Evolutionary conservation across 2,888 invertebrate genomes (phyloP).

Genomic region (Gymnosoma rotundatum): DNA sequence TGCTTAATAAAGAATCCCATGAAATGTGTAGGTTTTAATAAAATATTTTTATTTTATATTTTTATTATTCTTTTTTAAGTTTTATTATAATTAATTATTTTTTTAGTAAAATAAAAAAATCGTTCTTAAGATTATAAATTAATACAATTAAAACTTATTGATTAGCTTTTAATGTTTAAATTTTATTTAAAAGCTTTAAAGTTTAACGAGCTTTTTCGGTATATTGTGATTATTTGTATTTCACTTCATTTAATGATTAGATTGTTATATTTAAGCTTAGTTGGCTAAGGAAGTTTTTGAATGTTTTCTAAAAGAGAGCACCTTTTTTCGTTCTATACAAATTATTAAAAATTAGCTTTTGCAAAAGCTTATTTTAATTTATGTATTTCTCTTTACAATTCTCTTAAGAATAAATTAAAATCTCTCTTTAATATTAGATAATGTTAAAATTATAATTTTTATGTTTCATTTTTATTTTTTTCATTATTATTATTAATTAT

Average conservation of each 20-base stretch:
- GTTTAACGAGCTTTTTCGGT: conserved; percentile 53
- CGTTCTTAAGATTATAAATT: conserved; percentile 57
- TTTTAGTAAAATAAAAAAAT: conserved; percentile 68
- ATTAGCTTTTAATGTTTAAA: conserved; percentile 33
- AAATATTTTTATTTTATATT: conserved; percentile 45
- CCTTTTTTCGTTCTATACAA: conserved; percentile 27
- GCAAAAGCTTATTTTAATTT: neutral
- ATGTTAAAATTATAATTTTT: conserved; percentile 33
- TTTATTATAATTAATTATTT: conserved; percentile 57
- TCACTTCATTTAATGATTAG: conserved; percentile 58
- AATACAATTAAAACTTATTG: conserved; percentile 55
- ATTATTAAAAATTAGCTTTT: conserved; percentile 51
- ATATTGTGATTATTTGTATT: conserved; percentile 20
- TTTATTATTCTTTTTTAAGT: conserved; percentile 40
- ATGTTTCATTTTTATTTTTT: conserved; percentile 2
- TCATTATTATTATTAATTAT: conserved; percentile 27
- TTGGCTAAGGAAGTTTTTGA: conserved; percentile 39
- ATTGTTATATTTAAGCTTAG: conserved; percentile 53
- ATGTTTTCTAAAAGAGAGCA: conserved; percentile 54
- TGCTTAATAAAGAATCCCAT: neutral
- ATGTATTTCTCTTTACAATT: conserved; percentile 22
- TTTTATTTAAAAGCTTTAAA: conserved; percentile 53
- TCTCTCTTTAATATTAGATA: conserved; percentile 65
- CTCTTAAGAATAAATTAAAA: conserved; percentile 59
- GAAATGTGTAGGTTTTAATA: conserved; percentile 40